Evolutionary conservation across 2,113 vertebrate species (phyloP).

Genomic region (Pelmatolapia mariae): DNA sequence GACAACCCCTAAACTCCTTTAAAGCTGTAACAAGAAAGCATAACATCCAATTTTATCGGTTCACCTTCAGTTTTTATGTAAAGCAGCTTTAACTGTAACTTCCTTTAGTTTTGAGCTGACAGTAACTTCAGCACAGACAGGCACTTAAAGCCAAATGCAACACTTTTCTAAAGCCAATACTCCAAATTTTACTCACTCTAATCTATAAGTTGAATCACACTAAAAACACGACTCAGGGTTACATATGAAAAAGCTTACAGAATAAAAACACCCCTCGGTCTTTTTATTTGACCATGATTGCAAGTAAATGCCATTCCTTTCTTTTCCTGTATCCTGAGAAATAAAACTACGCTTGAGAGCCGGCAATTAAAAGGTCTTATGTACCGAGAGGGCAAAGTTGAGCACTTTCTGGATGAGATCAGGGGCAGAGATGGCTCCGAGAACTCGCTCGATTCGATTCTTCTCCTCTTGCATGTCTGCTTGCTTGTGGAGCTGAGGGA

Average conservation of each 20-base stretch:
- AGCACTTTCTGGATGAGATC: slow-evolving; percentile 98
- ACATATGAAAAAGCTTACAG: rapidly evolving
- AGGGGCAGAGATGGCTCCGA: slow-evolving; percentile 89
- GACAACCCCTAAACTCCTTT: not conserved
- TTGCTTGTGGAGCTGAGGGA: slow-evolving; percentile 89
- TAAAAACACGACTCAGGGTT: not conserved
- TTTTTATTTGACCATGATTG: not conserved
- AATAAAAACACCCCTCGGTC: not conserved
- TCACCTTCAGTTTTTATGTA: not conserved
- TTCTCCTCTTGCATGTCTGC: slow-evolving; percentile 99
- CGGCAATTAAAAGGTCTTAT: rapidly evolving
- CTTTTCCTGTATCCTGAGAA: not conserved
- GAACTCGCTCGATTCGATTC: slow-evolving; percentile 92
- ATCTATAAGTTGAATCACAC: too few relatives aligned
- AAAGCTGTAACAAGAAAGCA: not conserved
- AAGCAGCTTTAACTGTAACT: not conserved
- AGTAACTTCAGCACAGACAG: not conserved
- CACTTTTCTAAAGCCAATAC: not conserved
- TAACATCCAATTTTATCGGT: not conserved
- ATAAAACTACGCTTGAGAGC: not conserved
- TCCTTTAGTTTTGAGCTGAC: not conserved
- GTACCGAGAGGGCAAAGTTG: slow-evolving; percentile 94
- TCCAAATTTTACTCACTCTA: not conserved
- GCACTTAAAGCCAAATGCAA: not conserved
- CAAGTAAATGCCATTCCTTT: not conserved